These are phyloP conservation scores for Montipora foliosa DNA, from an alignment of 64 coral and sea anemone species.

Conservation along the genomic window DNA sequence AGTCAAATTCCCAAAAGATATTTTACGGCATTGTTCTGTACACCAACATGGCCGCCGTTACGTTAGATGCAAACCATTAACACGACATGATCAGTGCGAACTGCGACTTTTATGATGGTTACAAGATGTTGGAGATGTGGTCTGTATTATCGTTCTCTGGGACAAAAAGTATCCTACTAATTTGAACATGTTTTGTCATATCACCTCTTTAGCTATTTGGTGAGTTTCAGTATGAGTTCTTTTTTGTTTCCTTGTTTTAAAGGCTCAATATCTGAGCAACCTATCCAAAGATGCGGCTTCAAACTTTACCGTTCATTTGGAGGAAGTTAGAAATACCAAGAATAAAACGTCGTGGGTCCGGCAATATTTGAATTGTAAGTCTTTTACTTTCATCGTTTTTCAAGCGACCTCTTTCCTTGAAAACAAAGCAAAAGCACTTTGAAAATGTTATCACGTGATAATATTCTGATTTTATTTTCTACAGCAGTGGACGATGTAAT, in stretches of 20 bases:
- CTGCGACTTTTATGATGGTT: too few species aligned
- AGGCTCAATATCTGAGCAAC: conserved; percentile 8
- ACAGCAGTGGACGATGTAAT: conserved; percentile 10
- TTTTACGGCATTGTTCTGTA: too few species aligned
- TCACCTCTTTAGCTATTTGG: too few species aligned
- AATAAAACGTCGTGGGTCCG: neutral
- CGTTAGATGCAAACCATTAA: too few species aligned
- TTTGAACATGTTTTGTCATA: too few species aligned
- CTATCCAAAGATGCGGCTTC: neutral
- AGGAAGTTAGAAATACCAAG: neutral
- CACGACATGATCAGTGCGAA: too few species aligned
- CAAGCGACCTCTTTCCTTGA: neutral
- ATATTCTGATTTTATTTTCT: neutral
- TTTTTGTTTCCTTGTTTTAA: neutral
- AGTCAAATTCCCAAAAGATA: too few species aligned
- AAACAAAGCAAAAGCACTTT: neutral
- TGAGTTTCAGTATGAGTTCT: neutral
- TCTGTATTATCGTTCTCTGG: too few species aligned
- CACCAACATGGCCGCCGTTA: too few species aligned
- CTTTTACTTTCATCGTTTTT: neutral
- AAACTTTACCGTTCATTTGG: neutral
- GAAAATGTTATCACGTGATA: neutral
- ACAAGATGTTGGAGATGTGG: too few species aligned
- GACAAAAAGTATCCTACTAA: too few species aligned
- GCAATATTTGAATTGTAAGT: conserved; percentile 15